These are phyloP conservation scores for Coptodon rendalli DNA, from an alignment of 2,113 vertebrate species.

Conservation along the genomic window DNA sequence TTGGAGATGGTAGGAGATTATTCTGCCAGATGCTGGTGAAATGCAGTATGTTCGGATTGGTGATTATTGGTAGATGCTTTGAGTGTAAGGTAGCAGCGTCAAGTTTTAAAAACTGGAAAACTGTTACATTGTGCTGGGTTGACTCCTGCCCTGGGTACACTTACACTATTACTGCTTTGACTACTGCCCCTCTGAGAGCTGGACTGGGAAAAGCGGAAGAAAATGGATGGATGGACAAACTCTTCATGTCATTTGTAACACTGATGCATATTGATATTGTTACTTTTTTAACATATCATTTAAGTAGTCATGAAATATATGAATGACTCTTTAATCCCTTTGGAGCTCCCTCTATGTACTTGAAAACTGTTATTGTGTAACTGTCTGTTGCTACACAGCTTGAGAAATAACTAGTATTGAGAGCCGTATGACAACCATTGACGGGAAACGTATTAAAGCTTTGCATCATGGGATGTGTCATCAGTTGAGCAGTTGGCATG, in stretches of 20 bases:
- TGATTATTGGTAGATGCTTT: background rate
- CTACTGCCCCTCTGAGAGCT: background rate
- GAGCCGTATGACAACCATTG: conserved; percentile 44
- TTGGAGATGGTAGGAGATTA: conserved; percentile 55
- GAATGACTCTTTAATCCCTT: conserved; percentile 1
- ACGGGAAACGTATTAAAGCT: conserved; percentile 42
- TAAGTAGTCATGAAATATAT: background rate
- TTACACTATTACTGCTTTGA: background rate
- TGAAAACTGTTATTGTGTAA: conserved; percentile 26
- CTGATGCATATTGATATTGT: background rate
- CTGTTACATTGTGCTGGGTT: background rate
- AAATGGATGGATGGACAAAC: background rate
- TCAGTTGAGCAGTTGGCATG: conserved; percentile 51
- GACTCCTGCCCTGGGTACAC: background rate
- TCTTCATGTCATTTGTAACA: background rate
- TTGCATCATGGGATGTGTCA: conserved; percentile 63
- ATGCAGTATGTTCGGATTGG: conserved; percentile 41
- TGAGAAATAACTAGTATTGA: conserved; percentile 19
- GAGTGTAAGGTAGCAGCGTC: background rate
- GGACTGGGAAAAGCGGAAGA: background rate
- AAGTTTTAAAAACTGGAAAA: background rate
- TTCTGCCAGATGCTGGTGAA: conserved; percentile 54
- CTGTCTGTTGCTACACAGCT: conserved; percentile 10
- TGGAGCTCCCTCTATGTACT: background rate
- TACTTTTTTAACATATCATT: background rate